A percentile compares a stretch with the other conserved stretches of the same genome.
phyloP scores from a whole-genome alignment of 2,113 vertebrate species.

The Clinocottus analis region DNA sequence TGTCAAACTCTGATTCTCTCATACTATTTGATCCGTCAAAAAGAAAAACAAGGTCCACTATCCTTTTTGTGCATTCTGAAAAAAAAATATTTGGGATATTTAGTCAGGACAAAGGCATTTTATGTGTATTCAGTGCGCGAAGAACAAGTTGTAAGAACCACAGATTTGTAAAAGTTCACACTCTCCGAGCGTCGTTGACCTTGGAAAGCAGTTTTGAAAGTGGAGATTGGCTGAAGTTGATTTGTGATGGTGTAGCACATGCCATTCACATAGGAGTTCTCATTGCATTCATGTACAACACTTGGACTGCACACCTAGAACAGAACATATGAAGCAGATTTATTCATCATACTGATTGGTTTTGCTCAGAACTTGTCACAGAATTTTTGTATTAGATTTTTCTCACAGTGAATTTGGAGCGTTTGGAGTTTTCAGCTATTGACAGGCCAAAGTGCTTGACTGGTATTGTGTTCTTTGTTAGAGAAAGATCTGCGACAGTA shows the following conservation, averaged over 20 bases:
- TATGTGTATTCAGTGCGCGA: neutral
- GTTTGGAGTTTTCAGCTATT: conserved; percentile 26
- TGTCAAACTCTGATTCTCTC: conserved; percentile 53
- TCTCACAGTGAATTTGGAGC: conserved; percentile 65
- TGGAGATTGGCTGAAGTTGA: conserved; percentile 19
- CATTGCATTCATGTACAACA: conserved; percentile 80
- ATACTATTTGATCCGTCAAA: conserved; percentile 87
- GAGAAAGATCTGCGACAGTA: conserved; percentile 8
- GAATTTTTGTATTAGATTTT: neutral
- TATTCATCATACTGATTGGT: neutral
- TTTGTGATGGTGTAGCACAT: conserved; percentile 80
- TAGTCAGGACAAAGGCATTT: neutral
- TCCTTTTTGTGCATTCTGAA: conserved; percentile 84
- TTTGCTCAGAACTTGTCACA: neutral
- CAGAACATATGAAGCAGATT: neutral
- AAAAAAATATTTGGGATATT: conserved; percentile 1
- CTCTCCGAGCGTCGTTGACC: conserved; percentile 67
- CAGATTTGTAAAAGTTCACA: neutral
- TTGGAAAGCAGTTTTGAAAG: conserved; percentile 79
- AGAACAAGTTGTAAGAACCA: neutral
- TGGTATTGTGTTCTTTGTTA: neutral
- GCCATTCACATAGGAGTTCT: conserved; percentile 85
- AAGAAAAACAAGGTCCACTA: conserved; percentile 87
- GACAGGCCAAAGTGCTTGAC: conserved; percentile 71
- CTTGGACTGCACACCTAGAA: conserved; percentile 85